phyloP scores from a whole-genome alignment of 1,140 invertebrate species.

The Drosophila chauvacae region DNA sequence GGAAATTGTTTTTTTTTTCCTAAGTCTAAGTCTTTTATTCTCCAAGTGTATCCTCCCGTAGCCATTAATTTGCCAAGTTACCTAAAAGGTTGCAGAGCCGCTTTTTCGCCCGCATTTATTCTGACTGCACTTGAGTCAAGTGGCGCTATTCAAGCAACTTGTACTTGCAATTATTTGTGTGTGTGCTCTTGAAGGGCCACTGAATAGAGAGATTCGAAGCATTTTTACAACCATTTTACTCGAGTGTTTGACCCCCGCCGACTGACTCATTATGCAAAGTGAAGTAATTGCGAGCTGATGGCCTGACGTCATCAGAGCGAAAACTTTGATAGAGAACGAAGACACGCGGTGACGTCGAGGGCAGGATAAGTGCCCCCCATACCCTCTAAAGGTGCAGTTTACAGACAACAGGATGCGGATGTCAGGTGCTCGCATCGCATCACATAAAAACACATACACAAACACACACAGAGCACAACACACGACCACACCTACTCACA shows the following conservation, averaged over 20 bases:
- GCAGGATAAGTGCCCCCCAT: constrained; percentile 58
- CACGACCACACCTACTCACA: constrained; percentile 7
- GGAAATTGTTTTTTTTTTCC: background rate
- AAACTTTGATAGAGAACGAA: constrained; percentile 57
- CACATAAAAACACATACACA: constrained; percentile 38
- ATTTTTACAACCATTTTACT: constrained; percentile 33
- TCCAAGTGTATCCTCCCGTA: background rate
- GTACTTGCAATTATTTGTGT: constrained; percentile 60
- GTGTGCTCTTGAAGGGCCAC: constrained; percentile 47
- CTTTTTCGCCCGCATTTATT: constrained; percentile 25
- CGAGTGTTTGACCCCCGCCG: constrained; percentile 31
- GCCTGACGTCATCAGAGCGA: constrained; percentile 36
- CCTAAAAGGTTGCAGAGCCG: constrained; percentile 53
- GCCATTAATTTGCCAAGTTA: constrained; percentile 51
- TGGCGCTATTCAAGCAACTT: constrained; percentile 38
- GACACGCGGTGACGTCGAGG: constrained; percentile 40
- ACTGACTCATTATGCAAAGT: constrained; percentile 72
- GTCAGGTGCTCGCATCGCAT: constrained; percentile 34
- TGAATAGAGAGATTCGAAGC: constrained; percentile 17
- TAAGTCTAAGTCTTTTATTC: background rate
- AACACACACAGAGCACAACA: constrained; percentile 7
- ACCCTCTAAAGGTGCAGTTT: constrained; percentile 44
- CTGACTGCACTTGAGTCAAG: constrained; percentile 47
- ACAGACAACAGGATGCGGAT: constrained; percentile 72
- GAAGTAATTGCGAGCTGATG: constrained; percentile 72